Base-by-base conservation (phyloP, 2,797 vertebrate genomes). In the Etheostoma nigrum region DNA sequence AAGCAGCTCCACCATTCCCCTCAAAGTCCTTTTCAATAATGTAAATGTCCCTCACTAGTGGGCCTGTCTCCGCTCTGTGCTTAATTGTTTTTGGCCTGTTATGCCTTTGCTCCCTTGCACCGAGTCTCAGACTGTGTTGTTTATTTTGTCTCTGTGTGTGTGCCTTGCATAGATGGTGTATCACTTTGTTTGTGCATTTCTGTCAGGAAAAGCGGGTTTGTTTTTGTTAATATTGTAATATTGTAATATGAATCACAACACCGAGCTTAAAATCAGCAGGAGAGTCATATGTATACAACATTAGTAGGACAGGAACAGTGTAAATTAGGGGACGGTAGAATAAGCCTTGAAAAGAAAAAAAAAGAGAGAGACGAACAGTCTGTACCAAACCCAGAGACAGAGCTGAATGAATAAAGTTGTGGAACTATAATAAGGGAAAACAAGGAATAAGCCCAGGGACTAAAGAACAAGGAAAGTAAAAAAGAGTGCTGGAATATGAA, bases 41-140 rank as follows among this genome's bases (percentile, higher is more conserved):
- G 88, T 85, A 90, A 84, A 90, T 89, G 86, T 87, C 88, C 83
- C 81, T 93, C 90, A 90, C 88, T 78, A 4, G 81, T 71, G 54
- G 73, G 80, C 71, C 66, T 4, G n/a, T 89, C 86, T 89, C 53
- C 55, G 67, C 72, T 68, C 74, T 64, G 58, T 54, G 85, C 81
- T 81, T 92, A 91, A 92, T 92, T 93, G 86, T 89, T 86, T 92
- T 79, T 91, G 84, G 85, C 85, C 88, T 88, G 87, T 92, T 89
- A 72, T 82, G 81, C 74, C 80, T 86, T 70, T 67, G 44, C 68
- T 82, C 74, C 52, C 72, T 72, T 53, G 54, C 58, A 74, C 52
- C 0, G 27, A 74, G 59, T 67, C 49, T 14, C 51, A 62, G 76
- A 75, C 49, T 33, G 73, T 64, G 78, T 82, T 77, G 78, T 85